Percentiles rank a stretch among this genome's conserved stretches.
Evolutionary conservation across 2,113 vertebrate genomes (phyloP).

Genomic region (Rhinogobius similis): DNA sequence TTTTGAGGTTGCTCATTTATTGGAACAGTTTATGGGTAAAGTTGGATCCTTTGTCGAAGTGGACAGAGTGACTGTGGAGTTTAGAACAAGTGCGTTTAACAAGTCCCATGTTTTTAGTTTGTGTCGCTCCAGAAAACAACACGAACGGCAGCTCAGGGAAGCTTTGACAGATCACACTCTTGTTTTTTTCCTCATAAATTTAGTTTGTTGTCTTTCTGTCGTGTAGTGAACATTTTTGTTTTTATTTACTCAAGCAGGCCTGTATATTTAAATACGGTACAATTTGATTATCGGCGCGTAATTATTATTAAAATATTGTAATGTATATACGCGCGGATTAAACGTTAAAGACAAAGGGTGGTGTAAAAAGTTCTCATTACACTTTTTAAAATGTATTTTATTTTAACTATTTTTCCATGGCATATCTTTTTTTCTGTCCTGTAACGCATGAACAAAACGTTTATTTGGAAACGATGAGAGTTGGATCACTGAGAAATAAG

Average conservation of each 20-base stretch:
- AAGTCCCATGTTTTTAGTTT: not conserved
- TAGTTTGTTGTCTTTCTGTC: not conserved
- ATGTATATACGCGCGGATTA: too few species aligned
- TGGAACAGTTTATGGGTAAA: not conserved
- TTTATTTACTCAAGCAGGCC: not conserved
- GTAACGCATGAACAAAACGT: not conserved
- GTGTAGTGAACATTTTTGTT: not conserved
- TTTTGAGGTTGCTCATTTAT: not conserved
- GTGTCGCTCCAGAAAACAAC: not conserved
- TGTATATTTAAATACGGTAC: not conserved
- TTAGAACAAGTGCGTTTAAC: not conserved
- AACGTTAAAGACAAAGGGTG: too few species aligned
- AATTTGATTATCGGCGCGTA: too few species aligned
- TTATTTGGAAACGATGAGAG: not conserved
- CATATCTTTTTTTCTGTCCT: not conserved
- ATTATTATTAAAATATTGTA: too few species aligned
- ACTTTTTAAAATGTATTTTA: too few species aligned
- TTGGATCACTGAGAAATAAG: not conserved
- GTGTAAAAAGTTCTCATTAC: too few species aligned
- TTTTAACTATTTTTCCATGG: not conserved
- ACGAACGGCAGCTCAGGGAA: not conserved
- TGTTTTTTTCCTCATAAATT: not conserved
- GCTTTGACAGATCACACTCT: not conserved
- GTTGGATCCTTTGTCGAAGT: not conserved
- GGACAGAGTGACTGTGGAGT: not conserved